Evolutionary conservation across 2,113 vertebrate genomes (phyloP).

Genomic region (Thinocorus orbignyianus): DNA sequence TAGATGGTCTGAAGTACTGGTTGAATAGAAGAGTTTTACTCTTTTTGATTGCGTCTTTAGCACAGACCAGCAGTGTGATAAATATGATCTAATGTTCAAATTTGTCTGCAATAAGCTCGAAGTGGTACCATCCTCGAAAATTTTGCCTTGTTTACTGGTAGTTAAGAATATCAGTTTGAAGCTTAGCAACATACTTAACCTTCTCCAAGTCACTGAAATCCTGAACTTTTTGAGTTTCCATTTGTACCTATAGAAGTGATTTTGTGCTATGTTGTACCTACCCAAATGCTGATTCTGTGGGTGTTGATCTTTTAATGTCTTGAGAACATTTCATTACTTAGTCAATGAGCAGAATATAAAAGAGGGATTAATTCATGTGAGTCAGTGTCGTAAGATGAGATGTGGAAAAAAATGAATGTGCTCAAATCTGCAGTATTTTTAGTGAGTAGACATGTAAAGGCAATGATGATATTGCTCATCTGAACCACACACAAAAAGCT

Average conservation of each 20-base stretch:
- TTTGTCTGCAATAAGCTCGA: neutral
- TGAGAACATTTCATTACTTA: slow-evolving; percentile 28
- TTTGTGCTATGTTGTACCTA: neutral
- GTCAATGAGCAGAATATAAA: slow-evolving; percentile 37
- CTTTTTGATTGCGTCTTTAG: neutral
- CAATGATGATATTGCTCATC: neutral
- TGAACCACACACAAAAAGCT: neutral
- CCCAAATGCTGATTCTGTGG: neutral
- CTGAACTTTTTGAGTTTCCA: neutral
- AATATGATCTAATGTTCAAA: neutral
- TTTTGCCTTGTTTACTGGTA: neutral
- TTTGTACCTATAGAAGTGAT: neutral
- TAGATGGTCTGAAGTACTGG: neutral
- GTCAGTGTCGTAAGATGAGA: neutral
- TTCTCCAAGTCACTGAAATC: neutral
- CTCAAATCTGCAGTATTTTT: neutral
- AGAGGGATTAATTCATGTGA: slow-evolving; percentile 17
- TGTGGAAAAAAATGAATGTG: neutral
- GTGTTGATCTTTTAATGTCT: neutral
- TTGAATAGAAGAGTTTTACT: neutral
- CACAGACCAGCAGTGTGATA: neutral
- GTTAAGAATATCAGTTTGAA: neutral
- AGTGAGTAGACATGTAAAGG: neutral
- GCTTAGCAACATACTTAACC: neutral
- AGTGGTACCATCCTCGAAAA: neutral